A percentile compares a stretch with the other conserved stretches of the same genome.
phyloP scores from a whole-genome alignment of 1,140 invertebrate genomes.

The Dreissena rostriformis region DNA sequence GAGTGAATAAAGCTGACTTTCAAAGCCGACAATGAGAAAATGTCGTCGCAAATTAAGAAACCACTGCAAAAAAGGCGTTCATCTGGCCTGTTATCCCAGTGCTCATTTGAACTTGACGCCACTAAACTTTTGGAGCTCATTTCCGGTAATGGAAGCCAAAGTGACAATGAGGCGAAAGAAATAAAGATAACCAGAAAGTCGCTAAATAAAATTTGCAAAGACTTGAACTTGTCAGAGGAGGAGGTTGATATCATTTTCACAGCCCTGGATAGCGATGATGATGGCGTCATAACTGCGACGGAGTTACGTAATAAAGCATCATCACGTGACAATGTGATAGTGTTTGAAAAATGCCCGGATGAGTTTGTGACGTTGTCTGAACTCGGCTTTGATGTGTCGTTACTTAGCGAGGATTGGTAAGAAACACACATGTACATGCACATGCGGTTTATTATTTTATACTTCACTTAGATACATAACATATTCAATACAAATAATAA shows the following conservation, averaged over 20 bases:
- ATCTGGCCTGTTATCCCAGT: conserved; percentile 25
- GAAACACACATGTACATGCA: background rate
- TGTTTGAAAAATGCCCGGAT: conserved; percentile 47
- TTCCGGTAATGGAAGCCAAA: conserved; percentile 31
- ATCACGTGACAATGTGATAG: background rate
- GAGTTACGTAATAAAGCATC: conserved; percentile 38
- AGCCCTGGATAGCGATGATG: conserved; percentile 62
- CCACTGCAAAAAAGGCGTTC: conserved; percentile 6
- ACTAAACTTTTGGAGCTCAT: conserved; percentile 40
- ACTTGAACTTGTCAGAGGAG: conserved; percentile 55
- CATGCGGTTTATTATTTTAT: too few relatives aligned
- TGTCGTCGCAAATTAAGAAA: background rate
- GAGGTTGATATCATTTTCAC: conserved; percentile 66
- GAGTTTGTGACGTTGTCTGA: conserved; percentile 45
- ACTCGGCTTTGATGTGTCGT: conserved; percentile 32
- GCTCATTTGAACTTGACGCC: conserved; percentile 49
- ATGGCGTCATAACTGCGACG: conserved; percentile 58
- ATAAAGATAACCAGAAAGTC: conserved; percentile 56
- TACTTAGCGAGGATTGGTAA: conserved; percentile 33
- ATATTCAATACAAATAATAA: too few relatives aligned
- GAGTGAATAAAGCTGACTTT: too few relatives aligned
- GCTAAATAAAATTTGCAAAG: conserved; percentile 58
- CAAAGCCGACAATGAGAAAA: background rate
- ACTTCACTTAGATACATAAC: too few relatives aligned
- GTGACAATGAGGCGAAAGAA: conserved; percentile 7